A percentile compares a stretch with the other conserved stretches of the same genome.
These are phyloP conservation scores for Philypnodon macrostomus DNA, from an alignment of 2,797 vertebrate genomes.

Conservation along the genomic window DNA sequence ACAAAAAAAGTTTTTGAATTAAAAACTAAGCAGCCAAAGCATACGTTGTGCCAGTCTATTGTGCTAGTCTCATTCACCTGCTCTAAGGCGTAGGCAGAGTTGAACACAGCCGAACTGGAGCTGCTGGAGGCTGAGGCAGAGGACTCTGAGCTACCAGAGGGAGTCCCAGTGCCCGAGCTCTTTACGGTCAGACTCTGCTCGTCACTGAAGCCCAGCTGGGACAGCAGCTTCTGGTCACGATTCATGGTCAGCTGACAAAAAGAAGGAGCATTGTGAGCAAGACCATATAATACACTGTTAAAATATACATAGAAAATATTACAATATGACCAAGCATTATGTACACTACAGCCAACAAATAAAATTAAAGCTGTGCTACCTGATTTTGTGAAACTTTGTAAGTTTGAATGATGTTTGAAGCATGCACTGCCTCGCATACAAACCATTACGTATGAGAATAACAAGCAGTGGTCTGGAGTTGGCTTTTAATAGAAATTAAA, in stretches of 20 bases:
- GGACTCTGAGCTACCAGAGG: conserved; percentile 92
- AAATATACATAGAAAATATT: neutral
- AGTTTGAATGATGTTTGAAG: no score
- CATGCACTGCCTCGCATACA: no score
- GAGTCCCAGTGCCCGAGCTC: conserved; percentile 93
- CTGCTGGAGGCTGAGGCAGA: conserved; percentile 88
- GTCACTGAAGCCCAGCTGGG: conserved; percentile 94
- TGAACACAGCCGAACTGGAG: conserved; percentile 87
- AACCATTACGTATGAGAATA: no score
- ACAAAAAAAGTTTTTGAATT: neutral
- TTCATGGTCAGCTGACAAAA: conserved; percentile 89
- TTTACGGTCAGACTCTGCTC: conserved; percentile 95
- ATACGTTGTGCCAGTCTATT: neutral
- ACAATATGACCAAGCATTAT: neutral
- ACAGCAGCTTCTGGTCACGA: conserved; percentile 96
- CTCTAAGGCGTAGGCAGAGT: conserved; percentile 93
- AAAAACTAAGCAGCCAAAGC: no score
- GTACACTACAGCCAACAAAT: no score
- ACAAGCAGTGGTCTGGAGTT: no score
- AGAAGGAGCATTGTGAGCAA: conserved; percentile 14
- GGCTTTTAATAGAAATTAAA: no score
- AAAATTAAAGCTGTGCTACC: no score
- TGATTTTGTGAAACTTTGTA: no score
- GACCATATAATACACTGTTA: conserved; percentile 7
- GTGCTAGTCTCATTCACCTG: conserved; percentile 76